Evolutionary conservation across 2,113 vertebrate genomes (phyloP), one percentile per base, ranked within the genome.

Genomic region (Delphinapterus leucas): DNA sequence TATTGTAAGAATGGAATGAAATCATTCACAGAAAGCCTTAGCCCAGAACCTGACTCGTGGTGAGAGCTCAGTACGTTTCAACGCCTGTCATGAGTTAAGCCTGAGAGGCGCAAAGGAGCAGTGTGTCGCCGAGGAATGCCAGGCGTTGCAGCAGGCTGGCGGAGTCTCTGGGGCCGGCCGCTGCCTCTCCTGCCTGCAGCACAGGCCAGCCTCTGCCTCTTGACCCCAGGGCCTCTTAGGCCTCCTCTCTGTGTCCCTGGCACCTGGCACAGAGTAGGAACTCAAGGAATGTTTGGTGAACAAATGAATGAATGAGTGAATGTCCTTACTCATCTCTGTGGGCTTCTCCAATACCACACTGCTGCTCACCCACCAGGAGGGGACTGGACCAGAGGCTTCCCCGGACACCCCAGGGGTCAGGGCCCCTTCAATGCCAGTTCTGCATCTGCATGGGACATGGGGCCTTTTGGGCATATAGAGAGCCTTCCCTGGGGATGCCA

Each of bases 101-200:
- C 71, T 31, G 1, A 41, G 26, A 36, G 55, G 12, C 36, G 13
- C 8, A 8, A n/a, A 49, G 41, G 68, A 55, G 21, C 33, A 23
- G 55, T 7, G 1, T 2, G 8, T 21, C 55, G 47, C 31, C 53
- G 18, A 41, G 61, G 41, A 87, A 20, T 1, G 0, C 11, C 8
- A 14, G 84, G 36, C 41, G 2, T 20, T 0, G 26, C n/a, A 74
- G 41, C 14, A 49, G 53, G 47, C 44, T 65, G 26, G 53, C 2
- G 6, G 25, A 33, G 44, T 21, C 0, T 5, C 36, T 11, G 3
- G 6, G 13, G 47, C 8, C 1, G 53, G 36, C 26, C 17, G 31
- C 41, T 31, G 25, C 49, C 58, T 63, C 23, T 33, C 33, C n/a
- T 6, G 18, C 26, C 14, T 21, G 15, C 21, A 28, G 33, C 36